A percentile compares a stretch with the other conserved stretches of the same genome.
Evolutionary conservation across 2,113 vertebrate species (phyloP).

Genomic region (Riparia riparia): DNA sequence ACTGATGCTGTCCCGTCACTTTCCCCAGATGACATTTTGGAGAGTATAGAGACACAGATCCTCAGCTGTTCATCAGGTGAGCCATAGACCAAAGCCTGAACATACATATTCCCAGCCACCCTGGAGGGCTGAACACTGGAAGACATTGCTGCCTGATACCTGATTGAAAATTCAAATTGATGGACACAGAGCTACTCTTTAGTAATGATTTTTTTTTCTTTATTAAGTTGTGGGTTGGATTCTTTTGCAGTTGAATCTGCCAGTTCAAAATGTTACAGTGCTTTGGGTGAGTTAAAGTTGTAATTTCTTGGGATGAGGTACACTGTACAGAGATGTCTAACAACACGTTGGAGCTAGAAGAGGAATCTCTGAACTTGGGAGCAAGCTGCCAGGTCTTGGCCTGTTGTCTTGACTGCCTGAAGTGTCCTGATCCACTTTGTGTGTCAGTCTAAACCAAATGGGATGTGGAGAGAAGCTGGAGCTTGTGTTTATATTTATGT

Average conservation of each 20-base stretch:
- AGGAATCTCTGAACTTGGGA: background rate
- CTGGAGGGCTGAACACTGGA: background rate
- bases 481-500: background rate
- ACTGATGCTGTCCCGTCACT: background rate
- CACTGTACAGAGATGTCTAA: background rate
- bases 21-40: background rate
- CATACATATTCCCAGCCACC: background rate
- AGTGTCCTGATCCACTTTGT: background rate
- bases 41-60: accelerated
- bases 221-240: background rate
- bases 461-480: background rate
- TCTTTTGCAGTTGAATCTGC: background rate
- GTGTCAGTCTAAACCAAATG: background rate
- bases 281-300: background rate
- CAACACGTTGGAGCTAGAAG: background rate
- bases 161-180: background rate
- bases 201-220: background rate
- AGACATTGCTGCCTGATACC: background rate
- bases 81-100: background rate
- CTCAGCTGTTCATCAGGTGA: background rate
- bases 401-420: background rate
- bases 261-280: background rate
- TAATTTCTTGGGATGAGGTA: background rate
- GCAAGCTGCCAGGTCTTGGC: background rate
- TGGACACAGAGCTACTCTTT: background rate